A percentile compares a stretch with the other conserved stretches of the same genome.
phyloP scores from a whole-genome alignment of 2,113 vertebrate species.

The Nyctereutes procyonoides region DNA sequence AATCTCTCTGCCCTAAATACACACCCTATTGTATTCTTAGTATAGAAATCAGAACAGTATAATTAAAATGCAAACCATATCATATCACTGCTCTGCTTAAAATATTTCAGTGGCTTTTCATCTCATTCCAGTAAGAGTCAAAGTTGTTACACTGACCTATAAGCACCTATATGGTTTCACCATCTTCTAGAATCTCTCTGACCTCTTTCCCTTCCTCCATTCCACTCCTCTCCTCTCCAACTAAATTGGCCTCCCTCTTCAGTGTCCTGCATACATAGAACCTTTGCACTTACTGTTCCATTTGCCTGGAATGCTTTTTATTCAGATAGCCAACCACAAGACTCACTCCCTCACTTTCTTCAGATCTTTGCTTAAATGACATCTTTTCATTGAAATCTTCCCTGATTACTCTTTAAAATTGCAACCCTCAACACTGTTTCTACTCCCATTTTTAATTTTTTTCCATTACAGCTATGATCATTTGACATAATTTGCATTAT shows the following conservation, averaged over 20 bases:
- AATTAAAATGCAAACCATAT: neutral
- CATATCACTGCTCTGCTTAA: neutral
- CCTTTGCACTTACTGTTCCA: neutral
- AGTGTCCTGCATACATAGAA: neutral
- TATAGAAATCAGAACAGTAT: neutral
- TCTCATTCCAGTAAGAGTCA: neutral
- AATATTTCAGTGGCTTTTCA: neutral
- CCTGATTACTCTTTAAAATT: neutral
- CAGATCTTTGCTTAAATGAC: constrained; percentile 1
- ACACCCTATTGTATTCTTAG: neutral
- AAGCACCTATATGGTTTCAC: neutral
- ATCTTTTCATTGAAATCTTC: neutral
- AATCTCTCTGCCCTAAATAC: neutral
- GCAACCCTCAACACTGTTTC: neutral
- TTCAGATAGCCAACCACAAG: neutral
- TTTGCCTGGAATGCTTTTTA: neutral
- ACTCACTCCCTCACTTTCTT: neutral
- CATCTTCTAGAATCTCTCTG: neutral
- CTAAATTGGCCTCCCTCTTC: neutral
- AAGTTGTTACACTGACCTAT: neutral
- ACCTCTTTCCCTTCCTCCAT: neutral
- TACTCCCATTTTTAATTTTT: neutral
- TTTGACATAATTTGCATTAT: neutral
- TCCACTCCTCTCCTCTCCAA: neutral
- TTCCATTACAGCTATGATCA: neutral